A percentile compares a stretch with the other conserved stretches of the same genome.
These are phyloP conservation scores for Malaclemys terrapin DNA, from an alignment of 2,113 vertebrate species.

Conservation along the genomic window DNA sequence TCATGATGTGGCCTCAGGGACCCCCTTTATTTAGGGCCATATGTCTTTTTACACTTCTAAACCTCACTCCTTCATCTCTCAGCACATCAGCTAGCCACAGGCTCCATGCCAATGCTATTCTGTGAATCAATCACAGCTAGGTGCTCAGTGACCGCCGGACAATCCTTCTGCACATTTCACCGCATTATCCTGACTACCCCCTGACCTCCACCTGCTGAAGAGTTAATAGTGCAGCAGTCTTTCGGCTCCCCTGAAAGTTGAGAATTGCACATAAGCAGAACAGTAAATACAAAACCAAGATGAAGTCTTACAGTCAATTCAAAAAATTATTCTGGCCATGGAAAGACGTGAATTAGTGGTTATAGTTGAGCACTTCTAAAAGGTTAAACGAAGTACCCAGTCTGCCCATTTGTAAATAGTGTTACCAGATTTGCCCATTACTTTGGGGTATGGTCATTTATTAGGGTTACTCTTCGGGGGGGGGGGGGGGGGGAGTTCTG, in stretches of 20 bases:
- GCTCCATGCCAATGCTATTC: background rate
- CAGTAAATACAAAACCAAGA: background rate
- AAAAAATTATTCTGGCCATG: background rate
- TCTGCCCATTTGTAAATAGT: background rate
- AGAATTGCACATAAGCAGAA: background rate
- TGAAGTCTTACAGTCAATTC: background rate
- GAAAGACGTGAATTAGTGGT: background rate
- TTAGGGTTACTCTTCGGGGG: too few species aligned
- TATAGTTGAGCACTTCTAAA: conserved; percentile 6
- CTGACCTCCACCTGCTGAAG: background rate
- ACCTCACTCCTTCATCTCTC: background rate
- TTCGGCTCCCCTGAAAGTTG: background rate
- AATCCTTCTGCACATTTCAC: background rate
- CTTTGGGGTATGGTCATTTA: too few species aligned
- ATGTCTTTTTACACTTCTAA: background rate
- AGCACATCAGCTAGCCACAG: background rate
- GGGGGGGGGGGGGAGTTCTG: too few species aligned
- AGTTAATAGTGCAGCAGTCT: background rate
- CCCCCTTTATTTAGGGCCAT: background rate
- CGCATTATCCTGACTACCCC: background rate
- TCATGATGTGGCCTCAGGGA: background rate
- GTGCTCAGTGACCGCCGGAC: background rate
- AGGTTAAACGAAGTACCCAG: background rate
- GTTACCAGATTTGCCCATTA: too few species aligned
- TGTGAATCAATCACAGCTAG: background rate